Evolutionary conservation across 2,888 invertebrate genomes (phyloP), one percentile per base, ranked within the genome.

Genomic region (Dorcus parallelipipedus): DNA sequence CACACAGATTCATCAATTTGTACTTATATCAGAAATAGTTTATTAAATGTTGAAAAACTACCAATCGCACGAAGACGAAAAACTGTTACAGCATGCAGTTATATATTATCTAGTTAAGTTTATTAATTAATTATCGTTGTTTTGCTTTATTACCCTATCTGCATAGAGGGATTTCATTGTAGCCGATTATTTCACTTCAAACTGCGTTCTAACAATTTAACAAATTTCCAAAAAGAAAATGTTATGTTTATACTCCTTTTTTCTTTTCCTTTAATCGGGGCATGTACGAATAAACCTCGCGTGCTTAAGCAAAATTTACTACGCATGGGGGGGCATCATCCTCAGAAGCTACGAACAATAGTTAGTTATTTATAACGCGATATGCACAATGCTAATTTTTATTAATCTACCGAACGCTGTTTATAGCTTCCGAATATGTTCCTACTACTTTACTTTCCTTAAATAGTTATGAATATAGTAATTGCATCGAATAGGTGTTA

Each of bases 1-100:
- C 14, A 14, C 42, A 17, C 14, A 42, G 42, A 42, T 10, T 42
- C 42, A 39, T 54, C 47, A 59, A 63, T 67, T 66, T 67, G 66
- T 66, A 67, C 64, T 64, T 63, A 58, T 63, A 65, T 62, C 64
- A 67, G 64, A 65, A 67, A 64, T 59, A 54, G 49, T 23, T 53
- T 51, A 50, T 42, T 54, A 54, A 26, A 58, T 59, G 53, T 40
- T 39, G 41, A 54, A 40, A 54, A 55, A 49, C 48, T 26, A 52
- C 53, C 58, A 55, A 58, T 56, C 53, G 50, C 53, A 57, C 54
- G 54, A 59, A 61, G 54, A 58, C 51, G 56, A 60, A 58, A 40
- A 51, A 49, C 40, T 20, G 38, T 38, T 51, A 40, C 14, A 56
- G 64, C 67, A 67, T 67, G 67, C 67, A 67, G 56, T 64, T 64